Base-by-base conservation (phyloP, 1,140 invertebrate genomes). In the Procambarus clarkii region DNA sequence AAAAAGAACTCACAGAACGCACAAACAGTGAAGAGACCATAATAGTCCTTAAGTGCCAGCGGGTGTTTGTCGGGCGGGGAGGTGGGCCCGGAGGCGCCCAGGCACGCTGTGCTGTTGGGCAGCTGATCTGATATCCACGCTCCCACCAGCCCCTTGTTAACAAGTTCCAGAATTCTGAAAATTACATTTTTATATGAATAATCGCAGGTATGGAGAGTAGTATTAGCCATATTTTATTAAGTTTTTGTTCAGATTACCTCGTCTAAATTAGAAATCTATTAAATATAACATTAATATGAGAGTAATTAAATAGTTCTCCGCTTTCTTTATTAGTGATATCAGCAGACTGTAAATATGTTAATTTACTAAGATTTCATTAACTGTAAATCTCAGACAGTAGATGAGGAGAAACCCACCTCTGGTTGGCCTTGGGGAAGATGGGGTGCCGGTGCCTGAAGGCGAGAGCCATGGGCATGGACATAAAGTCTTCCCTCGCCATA, bases 401-500 rank as follows among this genome's bases (percentile, higher is more conserved):
- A 54, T 54, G 13, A 54, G 13, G 4, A n/a, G 48, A n/a, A 11
- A 84, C 88, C n/a, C 54, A 90, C 88, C 58, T 80, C 34, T 24
- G 45, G 18, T 90, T 90, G 69, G 50, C 81, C 46, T 83, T 44
- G 3, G 48, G 54, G 54, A 78, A 90, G 24, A 90, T 48, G 0
- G 80, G 71, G 54, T 90, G 88, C 8, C 48, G 58, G 74, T 90
- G 88, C 88, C 84, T 80, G 54, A 90, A 90, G 18, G 69, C 88
- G 15, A 90, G 88, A 58, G 88, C 88, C 24, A 90, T 64, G 18
- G 88, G 88, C 88, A 90, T 90, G 34, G 88, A 74, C 88, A 78
- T 90, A 34, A 83, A 90, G 45, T 90, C 88, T 45, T 90, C 88
- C 21, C 88, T 76, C 1, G 88, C 88, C 88, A 90, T 90, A 81